Conservation (phyloP, 1,140 invertebrate species). For the Heliothis virescens region DNA sequence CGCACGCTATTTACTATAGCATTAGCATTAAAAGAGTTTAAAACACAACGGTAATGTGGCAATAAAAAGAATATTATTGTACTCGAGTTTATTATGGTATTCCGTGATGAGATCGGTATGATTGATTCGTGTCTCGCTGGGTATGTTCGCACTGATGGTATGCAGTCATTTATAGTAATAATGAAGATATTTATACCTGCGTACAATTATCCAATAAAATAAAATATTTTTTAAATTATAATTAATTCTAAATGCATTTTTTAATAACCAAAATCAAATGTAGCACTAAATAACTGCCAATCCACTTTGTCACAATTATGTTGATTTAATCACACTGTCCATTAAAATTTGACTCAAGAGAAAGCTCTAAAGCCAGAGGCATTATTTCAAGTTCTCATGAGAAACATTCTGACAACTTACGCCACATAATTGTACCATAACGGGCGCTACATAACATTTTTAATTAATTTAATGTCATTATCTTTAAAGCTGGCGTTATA, state of each 20-base stretch:
- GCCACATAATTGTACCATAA: background rate
- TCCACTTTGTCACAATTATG: background rate
- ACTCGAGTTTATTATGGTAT: background rate
- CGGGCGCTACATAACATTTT: background rate
- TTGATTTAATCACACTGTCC: background rate
- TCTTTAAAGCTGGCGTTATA: constrained; percentile 4
- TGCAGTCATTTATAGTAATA: too few relatives aligned
- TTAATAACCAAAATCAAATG: too few relatives aligned
- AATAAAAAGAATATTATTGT: constrained; percentile 11
- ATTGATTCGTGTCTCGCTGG: constrained; percentile 2
- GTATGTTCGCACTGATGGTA: background rate
- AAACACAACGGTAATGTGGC: constrained; percentile 12
- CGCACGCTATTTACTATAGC: constrained; percentile 20
- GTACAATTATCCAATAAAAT: too few relatives aligned
- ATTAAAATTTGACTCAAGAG: background rate
- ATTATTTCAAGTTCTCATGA: constrained; percentile 14
- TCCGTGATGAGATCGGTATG: background rate
- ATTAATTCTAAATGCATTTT: too few relatives aligned
- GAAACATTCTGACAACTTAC: background rate
- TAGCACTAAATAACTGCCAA: too few relatives aligned
- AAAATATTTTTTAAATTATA: too few relatives aligned
- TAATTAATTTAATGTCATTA: constrained; percentile 36
- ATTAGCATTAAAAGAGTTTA: constrained; percentile 30
- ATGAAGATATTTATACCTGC: too few relatives aligned
- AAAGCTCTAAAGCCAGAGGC: background rate